phyloP scores from a whole-genome alignment of 2,113 vertebrate species.

The Mystacornis crossleyi region DNA sequence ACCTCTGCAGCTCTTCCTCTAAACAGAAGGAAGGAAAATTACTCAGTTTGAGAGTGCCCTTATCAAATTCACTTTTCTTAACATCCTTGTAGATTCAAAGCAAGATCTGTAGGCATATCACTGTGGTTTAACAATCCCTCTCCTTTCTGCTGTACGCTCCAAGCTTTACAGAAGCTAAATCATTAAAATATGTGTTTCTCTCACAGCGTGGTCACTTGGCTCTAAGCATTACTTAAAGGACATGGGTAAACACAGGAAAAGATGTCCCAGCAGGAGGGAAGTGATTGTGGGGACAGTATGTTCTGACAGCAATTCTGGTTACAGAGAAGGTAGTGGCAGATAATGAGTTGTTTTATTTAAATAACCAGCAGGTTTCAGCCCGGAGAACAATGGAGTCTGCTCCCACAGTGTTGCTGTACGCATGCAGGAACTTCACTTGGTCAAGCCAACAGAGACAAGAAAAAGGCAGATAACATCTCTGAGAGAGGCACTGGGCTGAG shows the following conservation, averaged over 20 bases:
- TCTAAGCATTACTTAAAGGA: constrained; percentile 33
- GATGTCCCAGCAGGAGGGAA: constrained; percentile 37
- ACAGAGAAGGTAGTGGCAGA: background rate
- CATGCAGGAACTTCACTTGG: background rate
- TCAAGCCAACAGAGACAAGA: background rate
- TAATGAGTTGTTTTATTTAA: constrained; percentile 51
- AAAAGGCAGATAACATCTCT: background rate
- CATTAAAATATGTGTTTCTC: constrained; percentile 26
- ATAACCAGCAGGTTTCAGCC: background rate
- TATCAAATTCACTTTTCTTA: background rate
- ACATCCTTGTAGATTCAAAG: background rate
- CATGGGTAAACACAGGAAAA: constrained; percentile 49
- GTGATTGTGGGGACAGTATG: constrained; percentile 22
- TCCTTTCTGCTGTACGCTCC: background rate
- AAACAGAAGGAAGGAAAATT: background rate
- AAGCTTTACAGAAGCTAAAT: background rate
- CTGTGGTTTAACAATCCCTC: background rate
- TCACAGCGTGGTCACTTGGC: constrained; percentile 36
- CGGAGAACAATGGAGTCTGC: background rate
- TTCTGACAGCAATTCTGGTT: constrained; percentile 43
- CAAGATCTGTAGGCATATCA: background rate
- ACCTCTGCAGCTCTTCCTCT: background rate
- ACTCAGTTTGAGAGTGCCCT: background rate
- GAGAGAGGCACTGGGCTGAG: background rate
- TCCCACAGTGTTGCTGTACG: background rate